Base-by-base conservation (phyloP, 2,797 vertebrate genomes). In the Fratercula arctica region DNA sequence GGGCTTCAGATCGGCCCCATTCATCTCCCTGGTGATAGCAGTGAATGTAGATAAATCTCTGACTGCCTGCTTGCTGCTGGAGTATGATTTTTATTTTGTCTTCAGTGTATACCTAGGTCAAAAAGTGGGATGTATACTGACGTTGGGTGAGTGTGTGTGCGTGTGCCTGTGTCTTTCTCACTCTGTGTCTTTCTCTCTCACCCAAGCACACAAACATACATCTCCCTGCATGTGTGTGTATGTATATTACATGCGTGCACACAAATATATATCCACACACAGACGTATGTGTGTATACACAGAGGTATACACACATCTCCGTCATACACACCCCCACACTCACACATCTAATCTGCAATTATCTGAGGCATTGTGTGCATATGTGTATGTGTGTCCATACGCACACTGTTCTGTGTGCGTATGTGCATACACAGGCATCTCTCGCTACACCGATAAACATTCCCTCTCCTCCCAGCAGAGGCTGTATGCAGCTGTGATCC, bases 11-110 rank as follows among this genome's bases (percentile, higher is more conserved):
- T 98, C 98, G 97, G 98, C 98, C 97, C 97, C 98, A 98, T 98
- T 98, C 97, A 99, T 99, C 98, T 98, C 98, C 98, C 98, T 98
- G 97, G 98, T 98, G 98, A 98, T 98, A 98, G 98, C 98, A 98
- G 97, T 98, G 98, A 98, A 98, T 98, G 98, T 98, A 98, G 98
- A 98, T 98, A 98, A 98, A 98, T 98, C 97, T 98, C 98, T 98
- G 97, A 89, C 97, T 98, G 98, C 97, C 98, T 98, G 96, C 97
- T 96, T 98, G 97, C 98, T 98, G 97, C 96, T 98, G 81, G 96
- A 97, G 97, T 98, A 97, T 97, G 98, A 97, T 98, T 97, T 97
- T 98, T 97, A 98, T 98, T 98, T 97, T 98, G 97, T 97, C 97
- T 97, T 97, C 97, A 26, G 89, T 97, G 95, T 98, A 82, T 97